Base-by-base conservation (phyloP, 2,888 invertebrate genomes). In the Troides aeacus region DNA sequence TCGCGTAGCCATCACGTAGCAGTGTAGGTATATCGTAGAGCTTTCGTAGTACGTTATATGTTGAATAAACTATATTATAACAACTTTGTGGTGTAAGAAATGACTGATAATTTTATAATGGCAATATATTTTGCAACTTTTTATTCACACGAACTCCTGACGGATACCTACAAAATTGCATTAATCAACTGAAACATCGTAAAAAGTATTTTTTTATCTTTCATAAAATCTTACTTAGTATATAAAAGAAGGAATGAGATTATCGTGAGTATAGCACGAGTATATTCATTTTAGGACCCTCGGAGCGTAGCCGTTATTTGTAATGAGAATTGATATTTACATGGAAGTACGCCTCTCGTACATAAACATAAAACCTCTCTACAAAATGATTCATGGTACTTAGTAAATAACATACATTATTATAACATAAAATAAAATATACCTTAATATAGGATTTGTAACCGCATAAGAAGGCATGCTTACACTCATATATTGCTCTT, bases 321-420 rank as follows among this genome's bases (percentile, higher is more conserved):
- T 71, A 71, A 71, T 73, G 73, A 68, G 69, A 64, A 63, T 68
- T 70, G 56, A 71, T 72, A 72, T 73, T 64, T 68, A 64, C 60
- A 64, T 64, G 59, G 53, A 64, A 68, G 64, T 39, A 60, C 59
- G 46, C 72, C 69, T 65, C 75, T 74, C 71, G 71, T 64, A 71
- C 72, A 74, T 75, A 74, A 78, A 77, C 77, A 75, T 76, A 75
- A 77, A 75, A 72, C 72, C 74, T 72, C 74, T 73, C 76, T 76
- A 76, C 73, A 71, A 77, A 74, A 71, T 39, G 46, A 36, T 69
- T 72, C 72, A 53, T 7, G 53, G 1, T 53, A 18, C 53, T 53
- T 53, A 72, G 68, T 72, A 73, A 73, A 75, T 75, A n/a, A 10
- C 18, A n/a, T 39, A 61, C n/a, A n/a, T 18, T 53, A 6, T n/a